Conservation (phyloP, 2,113 vertebrate species). For the Trinectes maculatus region DNA sequence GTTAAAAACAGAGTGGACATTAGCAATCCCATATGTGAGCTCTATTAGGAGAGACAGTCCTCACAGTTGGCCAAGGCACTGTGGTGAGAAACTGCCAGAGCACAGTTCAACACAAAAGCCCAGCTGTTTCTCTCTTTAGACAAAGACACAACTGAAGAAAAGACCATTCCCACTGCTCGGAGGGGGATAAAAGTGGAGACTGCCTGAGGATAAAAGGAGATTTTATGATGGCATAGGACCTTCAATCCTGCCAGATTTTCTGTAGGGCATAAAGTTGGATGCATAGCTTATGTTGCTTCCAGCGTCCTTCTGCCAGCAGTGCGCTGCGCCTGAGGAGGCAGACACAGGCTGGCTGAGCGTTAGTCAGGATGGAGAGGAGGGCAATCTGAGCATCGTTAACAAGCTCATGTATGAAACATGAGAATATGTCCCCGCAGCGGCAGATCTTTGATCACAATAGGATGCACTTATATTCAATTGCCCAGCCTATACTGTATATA, state of each 20-base stretch:
- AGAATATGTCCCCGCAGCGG: constrained; percentile 54
- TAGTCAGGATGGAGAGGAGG: constrained; percentile 57
- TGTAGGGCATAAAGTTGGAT: constrained; percentile 57
- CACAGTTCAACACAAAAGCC: constrained; percentile 29
- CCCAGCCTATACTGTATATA: too few relatives aligned
- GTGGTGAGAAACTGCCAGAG: constrained; percentile 34
- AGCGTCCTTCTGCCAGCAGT: constrained; percentile 52
- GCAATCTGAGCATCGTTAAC: constrained; percentile 70
- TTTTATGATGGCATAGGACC: constrained; percentile 45
- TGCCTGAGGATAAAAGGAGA: constrained; percentile 49
- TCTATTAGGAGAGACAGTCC: constrained; percentile 32
- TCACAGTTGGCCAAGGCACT: constrained; percentile 30
- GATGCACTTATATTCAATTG: constrained; percentile 61
- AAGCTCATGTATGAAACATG: constrained; percentile 80
- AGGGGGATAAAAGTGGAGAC: constrained; percentile 42
- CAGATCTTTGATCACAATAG: constrained; percentile 61
- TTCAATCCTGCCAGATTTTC: constrained; percentile 56
- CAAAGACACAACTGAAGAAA: constrained; percentile 35
- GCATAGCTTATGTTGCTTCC: constrained; percentile 60
- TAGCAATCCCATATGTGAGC: constrained; percentile 20
- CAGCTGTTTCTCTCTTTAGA: constrained; percentile 49
- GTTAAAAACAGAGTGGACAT: constrained; percentile 48
- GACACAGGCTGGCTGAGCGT: constrained; percentile 52
- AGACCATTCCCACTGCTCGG: constrained; percentile 27
- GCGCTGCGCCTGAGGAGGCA: constrained; percentile 40